Evolutionary conservation across 2,888 invertebrate species (phyloP).

Genomic region (Syrphus vitripennis): DNA sequence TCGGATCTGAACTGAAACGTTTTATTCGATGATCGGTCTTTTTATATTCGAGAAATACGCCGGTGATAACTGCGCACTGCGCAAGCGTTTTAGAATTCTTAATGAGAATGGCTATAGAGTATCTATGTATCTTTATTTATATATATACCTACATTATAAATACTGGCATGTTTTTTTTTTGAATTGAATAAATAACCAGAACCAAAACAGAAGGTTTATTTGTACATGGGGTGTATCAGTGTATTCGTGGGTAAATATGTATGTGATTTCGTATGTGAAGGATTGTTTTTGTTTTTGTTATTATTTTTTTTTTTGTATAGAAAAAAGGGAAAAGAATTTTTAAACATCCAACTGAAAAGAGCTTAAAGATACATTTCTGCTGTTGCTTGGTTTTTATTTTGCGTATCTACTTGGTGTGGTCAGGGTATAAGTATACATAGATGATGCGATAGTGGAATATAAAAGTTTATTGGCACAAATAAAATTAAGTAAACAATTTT

Average conservation of each 20-base stretch:
- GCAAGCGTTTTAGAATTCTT: slow-evolving; percentile 70
- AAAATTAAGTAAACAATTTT: slow-evolving; percentile 66
- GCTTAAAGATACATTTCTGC: slow-evolving; percentile 62
- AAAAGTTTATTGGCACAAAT: slow-evolving; percentile 71
- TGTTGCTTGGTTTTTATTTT: slow-evolving; percentile 36
- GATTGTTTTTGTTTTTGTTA: slow-evolving; percentile 13
- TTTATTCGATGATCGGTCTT: slow-evolving; percentile 54
- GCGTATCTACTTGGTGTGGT: slow-evolving; percentile 56
- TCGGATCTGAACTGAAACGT: slow-evolving; percentile 70
- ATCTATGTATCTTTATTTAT: slow-evolving; percentile 23
- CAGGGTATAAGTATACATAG: slow-evolving; percentile 12
- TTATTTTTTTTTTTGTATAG: slow-evolving; percentile 4
- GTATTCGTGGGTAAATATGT: not conserved
- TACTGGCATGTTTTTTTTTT: not conserved
- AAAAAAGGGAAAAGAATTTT: slow-evolving; percentile 43
- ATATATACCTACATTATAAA: not conserved
- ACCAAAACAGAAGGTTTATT: slow-evolving; percentile 59
- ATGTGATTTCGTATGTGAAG: not conserved
- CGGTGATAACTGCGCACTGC: slow-evolving; percentile 72
- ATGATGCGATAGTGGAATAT: slow-evolving; percentile 58
- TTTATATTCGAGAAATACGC: slow-evolving; percentile 70
- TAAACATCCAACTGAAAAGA: slow-evolving; percentile 34
- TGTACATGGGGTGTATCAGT: not conserved
- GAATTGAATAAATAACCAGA: slow-evolving; percentile 33
- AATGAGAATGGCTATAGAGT: slow-evolving; percentile 57